phyloP scores from a whole-genome alignment of 2,797 vertebrate species.

The Hypotaenidia philippensis region DNA sequence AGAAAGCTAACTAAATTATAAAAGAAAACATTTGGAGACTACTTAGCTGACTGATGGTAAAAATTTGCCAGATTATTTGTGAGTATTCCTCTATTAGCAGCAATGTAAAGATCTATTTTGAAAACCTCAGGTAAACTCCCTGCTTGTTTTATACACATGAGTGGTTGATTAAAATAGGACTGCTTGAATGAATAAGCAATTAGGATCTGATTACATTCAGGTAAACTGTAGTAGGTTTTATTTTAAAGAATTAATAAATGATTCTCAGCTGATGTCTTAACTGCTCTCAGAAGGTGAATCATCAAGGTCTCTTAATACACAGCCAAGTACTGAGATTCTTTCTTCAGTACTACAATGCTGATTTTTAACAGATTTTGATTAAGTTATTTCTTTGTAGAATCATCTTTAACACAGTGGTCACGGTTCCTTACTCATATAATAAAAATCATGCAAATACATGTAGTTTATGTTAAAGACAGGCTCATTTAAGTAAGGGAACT shows the following conservation, averaged over 20 bases:
- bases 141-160: conserved; percentile 55
- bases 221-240: conserved; percentile 47
- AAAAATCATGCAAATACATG: conserved; percentile 64
- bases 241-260: conserved; percentile 40
- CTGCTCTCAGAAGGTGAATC: conserved; percentile 26
- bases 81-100: not conserved
- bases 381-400: conserved; percentile 15
- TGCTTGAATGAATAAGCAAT: conserved; percentile 72
- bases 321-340: not conserved
- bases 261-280: conserved; percentile 30
- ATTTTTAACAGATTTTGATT: conserved; percentile 28
- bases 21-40: not conserved
- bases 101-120: not conserved
- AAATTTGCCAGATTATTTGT: not conserved
- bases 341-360: not conserved
- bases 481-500: conserved; percentile 55
- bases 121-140: conserved; percentile 54
- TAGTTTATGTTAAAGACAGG: conserved; percentile 31
- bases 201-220: conserved; percentile 59
- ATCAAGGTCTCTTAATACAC: not conserved
- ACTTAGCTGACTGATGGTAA: not conserved
- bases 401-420: not conserved
- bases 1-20: not conserved
- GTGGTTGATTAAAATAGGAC: conserved; percentile 58
- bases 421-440: conserved; percentile 37